phyloP scores from a whole-genome alignment of 2,113 vertebrate species.

The Vidua macroura region DNA sequence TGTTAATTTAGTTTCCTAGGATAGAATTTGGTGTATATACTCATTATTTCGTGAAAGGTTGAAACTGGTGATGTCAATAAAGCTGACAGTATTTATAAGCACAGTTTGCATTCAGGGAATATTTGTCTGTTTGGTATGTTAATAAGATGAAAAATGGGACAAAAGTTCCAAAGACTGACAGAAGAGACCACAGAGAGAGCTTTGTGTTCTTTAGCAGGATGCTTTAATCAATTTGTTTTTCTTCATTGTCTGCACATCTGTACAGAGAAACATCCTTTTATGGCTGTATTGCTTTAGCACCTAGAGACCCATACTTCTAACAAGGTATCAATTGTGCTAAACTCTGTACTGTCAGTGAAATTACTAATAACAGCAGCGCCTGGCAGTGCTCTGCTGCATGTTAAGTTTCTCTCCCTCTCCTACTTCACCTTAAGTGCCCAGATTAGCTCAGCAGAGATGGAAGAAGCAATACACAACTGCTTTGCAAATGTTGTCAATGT shows the following conservation, averaged over 20 bases:
- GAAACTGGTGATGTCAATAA: not conserved
- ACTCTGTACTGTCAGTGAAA: not conserved
- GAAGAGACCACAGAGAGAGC: not conserved
- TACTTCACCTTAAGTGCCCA: not conserved
- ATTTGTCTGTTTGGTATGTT: not conserved
- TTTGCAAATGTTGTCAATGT: not conserved
- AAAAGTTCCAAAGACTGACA: not conserved
- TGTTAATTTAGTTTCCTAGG: not conserved
- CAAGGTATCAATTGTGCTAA: not conserved
- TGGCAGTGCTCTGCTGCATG: not conserved
- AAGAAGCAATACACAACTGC: not conserved
- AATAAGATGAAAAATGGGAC: not conserved
- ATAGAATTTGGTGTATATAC: not conserved
- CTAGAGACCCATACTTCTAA: not conserved
- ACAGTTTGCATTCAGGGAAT: not conserved
- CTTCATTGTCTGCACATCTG: not conserved
- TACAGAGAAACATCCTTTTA: not conserved
- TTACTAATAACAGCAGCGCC: not conserved
- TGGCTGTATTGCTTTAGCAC: not conserved
- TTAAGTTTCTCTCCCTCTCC: not conserved
- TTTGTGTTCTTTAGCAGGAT: not conserved
- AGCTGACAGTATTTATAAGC: not conserved
- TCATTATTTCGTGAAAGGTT: not conserved
- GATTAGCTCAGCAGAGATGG: not conserved
- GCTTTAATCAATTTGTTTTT: not conserved